Evolutionary conservation across 2,797 vertebrate species (phyloP).

Genomic region (Mastacembelus armatus): DNA sequence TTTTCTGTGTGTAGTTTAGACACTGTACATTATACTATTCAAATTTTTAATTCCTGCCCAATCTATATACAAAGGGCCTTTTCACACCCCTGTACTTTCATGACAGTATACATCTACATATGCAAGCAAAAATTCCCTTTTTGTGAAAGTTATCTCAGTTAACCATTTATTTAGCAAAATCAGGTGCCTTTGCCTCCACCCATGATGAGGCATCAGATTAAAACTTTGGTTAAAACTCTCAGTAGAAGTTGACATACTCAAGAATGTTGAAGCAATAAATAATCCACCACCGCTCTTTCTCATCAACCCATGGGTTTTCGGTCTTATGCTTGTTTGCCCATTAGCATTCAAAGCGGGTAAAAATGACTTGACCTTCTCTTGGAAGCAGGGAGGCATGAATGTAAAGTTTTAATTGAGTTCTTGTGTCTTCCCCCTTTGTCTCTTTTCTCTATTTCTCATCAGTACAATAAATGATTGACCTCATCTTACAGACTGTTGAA

Average conservation of each 20-base stretch:
- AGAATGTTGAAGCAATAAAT: constrained; percentile 46
- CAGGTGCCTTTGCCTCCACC: constrained; percentile 15
- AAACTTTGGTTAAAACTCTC: constrained; percentile 34
- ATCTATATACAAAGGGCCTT: not conserved
- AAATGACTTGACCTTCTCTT: constrained; percentile 79
- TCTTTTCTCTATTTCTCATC: constrained; percentile 62
- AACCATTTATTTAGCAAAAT: constrained; percentile 11
- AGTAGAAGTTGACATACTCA: constrained; percentile 46
- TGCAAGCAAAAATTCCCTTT: not conserved
- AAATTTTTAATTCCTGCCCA: not conserved
- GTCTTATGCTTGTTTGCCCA: constrained; percentile 59
- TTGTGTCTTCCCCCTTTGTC: constrained; percentile 50
- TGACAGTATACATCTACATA: not conserved
- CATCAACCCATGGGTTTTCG: constrained; percentile 53
- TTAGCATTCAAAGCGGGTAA: constrained; percentile 75
- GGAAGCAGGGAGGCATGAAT: constrained; percentile 53
- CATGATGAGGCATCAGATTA: constrained; percentile 13
- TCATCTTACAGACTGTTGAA: constrained; percentile 58
- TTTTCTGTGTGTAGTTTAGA: too few relatives aligned
- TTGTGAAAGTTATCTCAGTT: constrained; percentile 6
- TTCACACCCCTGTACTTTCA: not conserved
- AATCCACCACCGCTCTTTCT: constrained; percentile 28
- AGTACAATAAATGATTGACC: constrained; percentile 74
- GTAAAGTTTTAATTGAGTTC: constrained; percentile 81
- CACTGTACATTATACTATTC: too few relatives aligned